Evolutionary conservation across 2,888 invertebrate genomes (phyloP), one percentile per base, ranked within the genome.

Genomic region (Meteorus cinctellus): DNA sequence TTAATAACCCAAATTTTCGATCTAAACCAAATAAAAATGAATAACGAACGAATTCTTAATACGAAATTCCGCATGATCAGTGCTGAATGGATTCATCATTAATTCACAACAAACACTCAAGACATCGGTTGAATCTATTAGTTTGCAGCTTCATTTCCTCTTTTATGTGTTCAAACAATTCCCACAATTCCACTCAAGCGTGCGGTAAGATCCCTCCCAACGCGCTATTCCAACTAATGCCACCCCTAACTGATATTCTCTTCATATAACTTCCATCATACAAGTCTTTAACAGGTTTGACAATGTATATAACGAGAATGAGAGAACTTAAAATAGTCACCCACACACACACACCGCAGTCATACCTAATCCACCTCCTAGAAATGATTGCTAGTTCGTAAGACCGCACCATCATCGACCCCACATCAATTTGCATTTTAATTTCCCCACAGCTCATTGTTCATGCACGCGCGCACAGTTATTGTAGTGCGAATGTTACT

Each of bases 401-500:
- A 51, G 59, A 51, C 29, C 55, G 31, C n/a, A 55, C 34, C n/a
- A 68, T 19, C 45, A 59, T 19, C 31, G 36, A 70, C 48, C 62
- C 63, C 29, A 63, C 41, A 34, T 83, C 83, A 81, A 87, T 87
- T 87, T 85, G 81, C 86, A 86, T 86, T 85, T 84, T 83, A 85
- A 86, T 83, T 82, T 81, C 76, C 75, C 75, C 76, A 76, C 74
- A 71, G 69, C 67, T 84, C 77, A 86, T 87, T 87, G 86, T 86
- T 81, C 72, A 74, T 73, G 69, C 55, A 4, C 19, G 24, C n/a
- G 48, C 55, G 5, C 10, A 19, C 10, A 79, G 82, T 85, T 82
- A 86, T 86, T 84, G 84, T 86, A 82, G 78, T 36, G 45, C 36
- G 51, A 41, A 76, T 72, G 67, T 76, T 76, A 48, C 62, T 60